Percentiles rank a stretch among this genome's conserved stretches.
Evolutionary conservation across 1,140 invertebrate genomes (phyloP).

Genomic region (Teleopsis dalmanni): DNA sequence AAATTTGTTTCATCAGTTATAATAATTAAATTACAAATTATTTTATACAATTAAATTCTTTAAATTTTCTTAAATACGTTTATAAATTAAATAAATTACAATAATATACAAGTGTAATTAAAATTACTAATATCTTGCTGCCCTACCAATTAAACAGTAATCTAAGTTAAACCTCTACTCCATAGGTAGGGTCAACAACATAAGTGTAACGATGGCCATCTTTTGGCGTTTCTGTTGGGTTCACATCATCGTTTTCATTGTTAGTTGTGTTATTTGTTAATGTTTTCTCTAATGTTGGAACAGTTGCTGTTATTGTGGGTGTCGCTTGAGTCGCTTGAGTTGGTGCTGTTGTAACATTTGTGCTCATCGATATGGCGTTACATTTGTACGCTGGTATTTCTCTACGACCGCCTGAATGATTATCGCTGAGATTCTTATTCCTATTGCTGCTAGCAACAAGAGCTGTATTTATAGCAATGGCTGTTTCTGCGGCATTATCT

Average conservation of each 20-base stretch:
- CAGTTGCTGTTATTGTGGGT: conserved; percentile 12
- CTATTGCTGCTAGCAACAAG: conserved; percentile 39
- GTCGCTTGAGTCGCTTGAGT: neutral
- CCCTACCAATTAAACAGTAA: neutral
- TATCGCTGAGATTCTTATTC: conserved; percentile 43
- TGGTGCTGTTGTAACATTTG: conserved; percentile 2
- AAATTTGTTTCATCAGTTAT: neutral
- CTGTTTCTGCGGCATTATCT: conserved; percentile 34
- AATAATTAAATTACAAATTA: neutral
- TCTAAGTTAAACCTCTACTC: conserved; percentile 60
- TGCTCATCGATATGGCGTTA: neutral
- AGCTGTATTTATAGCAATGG: conserved; percentile 40
- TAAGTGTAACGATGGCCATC: conserved; percentile 54
- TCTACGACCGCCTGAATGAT: conserved; percentile 18
- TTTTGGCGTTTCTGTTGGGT: neutral
- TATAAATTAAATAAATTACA: neutral
- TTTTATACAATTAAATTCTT: neutral
- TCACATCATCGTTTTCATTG: neutral
- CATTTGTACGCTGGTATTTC: conserved; percentile 9
- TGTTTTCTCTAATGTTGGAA: conserved; percentile 12
- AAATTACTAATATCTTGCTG: neutral
- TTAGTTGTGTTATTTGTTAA: conserved; percentile 11
- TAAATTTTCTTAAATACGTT: neutral
- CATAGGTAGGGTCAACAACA: conserved; percentile 58
- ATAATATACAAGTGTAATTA: conserved; percentile 1